Conservation (phyloP, 1,140 invertebrate genomes). For the Bombus cullumanus region DNA sequence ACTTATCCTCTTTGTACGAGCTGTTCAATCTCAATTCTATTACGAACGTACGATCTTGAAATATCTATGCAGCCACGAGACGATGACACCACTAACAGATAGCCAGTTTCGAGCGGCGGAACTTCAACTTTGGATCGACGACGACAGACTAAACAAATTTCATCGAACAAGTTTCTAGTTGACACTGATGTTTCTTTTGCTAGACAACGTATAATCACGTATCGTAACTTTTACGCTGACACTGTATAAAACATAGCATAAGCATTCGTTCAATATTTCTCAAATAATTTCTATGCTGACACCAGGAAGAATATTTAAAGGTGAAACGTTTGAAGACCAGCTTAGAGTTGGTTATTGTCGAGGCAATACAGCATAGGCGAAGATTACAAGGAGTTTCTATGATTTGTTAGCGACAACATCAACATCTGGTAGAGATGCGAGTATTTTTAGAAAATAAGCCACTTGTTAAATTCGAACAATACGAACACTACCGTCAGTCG, state of each 20-base stretch:
- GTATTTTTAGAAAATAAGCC: too few species aligned
- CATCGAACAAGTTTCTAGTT: neutral
- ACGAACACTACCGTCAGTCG: neutral
- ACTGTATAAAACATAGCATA: neutral
- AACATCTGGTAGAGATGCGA: too few species aligned
- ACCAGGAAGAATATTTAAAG: too few species aligned
- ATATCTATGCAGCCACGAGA: neutral
- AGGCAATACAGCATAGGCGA: too few species aligned
- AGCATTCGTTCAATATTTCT: neutral
- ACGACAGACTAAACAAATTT: neutral
- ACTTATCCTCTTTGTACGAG: neutral
- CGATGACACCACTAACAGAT: neutral
- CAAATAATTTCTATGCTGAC: too few species aligned
- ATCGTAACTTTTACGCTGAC: neutral
- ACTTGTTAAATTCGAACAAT: too few species aligned
- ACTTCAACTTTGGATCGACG: neutral
- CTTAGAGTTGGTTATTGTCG: too few species aligned
- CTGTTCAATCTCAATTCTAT: conserved; percentile 1
- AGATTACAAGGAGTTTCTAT: too few species aligned
- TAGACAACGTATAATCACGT: conserved; percentile 14
- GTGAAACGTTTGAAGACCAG: too few species aligned
- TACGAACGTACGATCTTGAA: neutral
- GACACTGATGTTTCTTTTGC: neutral
- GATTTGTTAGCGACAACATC: too few species aligned
- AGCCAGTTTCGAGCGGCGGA: neutral